Conservation (phyloP, 1,140 invertebrate genomes). For the Drosophila bocqueti region DNA sequence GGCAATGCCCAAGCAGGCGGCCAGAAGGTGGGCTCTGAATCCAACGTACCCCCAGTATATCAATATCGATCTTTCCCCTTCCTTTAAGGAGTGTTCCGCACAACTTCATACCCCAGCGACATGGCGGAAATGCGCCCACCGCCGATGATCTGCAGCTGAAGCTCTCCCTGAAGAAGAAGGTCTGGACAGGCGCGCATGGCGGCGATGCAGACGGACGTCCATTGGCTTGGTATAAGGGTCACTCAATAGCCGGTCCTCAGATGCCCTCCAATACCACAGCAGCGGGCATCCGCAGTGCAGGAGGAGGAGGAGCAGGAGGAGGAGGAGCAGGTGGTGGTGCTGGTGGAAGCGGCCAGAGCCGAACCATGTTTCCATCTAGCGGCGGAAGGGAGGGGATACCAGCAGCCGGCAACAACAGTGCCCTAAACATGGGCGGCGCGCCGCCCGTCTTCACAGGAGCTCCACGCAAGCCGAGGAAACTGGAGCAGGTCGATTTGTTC, state of each 20-base stretch:
- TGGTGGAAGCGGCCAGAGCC: slow-evolving; percentile 19
- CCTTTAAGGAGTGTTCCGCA: slow-evolving; percentile 43
- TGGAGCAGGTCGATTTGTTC: slow-evolving; percentile 77
- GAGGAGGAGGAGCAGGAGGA: slow-evolving; percentile 19
- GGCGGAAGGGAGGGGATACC: slow-evolving; percentile 11
- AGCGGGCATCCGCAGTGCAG: slow-evolving; percentile 21
- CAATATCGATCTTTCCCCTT: too few species aligned
- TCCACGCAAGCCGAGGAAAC: slow-evolving; percentile 49
- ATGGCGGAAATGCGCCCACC: slow-evolving; percentile 25
- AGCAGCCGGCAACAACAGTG: neutral
- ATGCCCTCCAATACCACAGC: slow-evolving; percentile 24
- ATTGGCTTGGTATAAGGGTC: slow-evolving; percentile 62
- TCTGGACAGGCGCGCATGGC: slow-evolving; percentile 76
- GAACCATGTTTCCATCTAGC: slow-evolving; percentile 21
- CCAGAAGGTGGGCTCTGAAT: slow-evolving; percentile 43
- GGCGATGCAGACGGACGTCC: slow-evolving; percentile 45
- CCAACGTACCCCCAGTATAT: neutral
- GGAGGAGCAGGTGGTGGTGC: neutral
- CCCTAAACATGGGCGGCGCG: neutral
- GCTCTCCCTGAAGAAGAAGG: slow-evolving; percentile 81
- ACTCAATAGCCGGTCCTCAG: slow-evolving; percentile 31
- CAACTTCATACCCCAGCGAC: slow-evolving; percentile 57
- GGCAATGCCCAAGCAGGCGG: slow-evolving; percentile 29
- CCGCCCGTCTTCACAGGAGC: slow-evolving; percentile 52
- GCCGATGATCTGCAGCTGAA: slow-evolving; percentile 76